Evolutionary conservation across 2,888 invertebrate species (phyloP).

Genomic region (Merodon equestris): DNA sequence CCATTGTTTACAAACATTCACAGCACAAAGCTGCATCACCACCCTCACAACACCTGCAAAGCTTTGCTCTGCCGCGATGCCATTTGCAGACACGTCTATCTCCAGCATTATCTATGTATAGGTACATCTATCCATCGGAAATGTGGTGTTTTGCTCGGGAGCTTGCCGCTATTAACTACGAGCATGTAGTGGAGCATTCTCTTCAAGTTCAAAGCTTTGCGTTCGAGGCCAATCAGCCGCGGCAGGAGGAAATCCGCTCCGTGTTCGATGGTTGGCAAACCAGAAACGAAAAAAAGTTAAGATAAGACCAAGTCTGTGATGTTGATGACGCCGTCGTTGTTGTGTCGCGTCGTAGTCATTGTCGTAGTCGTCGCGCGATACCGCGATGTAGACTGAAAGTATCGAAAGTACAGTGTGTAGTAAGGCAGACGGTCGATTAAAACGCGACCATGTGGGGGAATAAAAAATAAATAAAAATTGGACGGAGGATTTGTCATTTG

Average conservation of each 20-base stretch:
- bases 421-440: conserved; percentile 51
- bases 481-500: conserved; percentile 65
- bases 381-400: conserved; percentile 38
- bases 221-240: conserved; percentile 31
- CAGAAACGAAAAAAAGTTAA: conserved; percentile 11
- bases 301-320: conserved; percentile 57
- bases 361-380: conserved; percentile 30
- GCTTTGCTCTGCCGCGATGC: conserved; percentile 16
- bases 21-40: conserved; percentile 48
- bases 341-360: conserved; percentile 10
- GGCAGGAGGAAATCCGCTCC: conserved; percentile 47
- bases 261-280: conserved; percentile 53
- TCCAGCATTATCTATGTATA: neutral
- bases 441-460: conserved; percentile 63
- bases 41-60: conserved; percentile 30
- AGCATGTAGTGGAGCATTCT: conserved; percentile 46
- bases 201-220: conserved; percentile 66
- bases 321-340: conserved; percentile 32
- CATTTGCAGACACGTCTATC: conserved; percentile 34
- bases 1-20: conserved; percentile 56
- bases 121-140: no score
- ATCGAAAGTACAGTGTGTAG: conserved; percentile 48
- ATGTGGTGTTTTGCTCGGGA: no score
- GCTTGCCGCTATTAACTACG: neutral
- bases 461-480: conserved; percentile 37